These are phyloP conservation scores for Gerris buenoi DNA, from an alignment of 1,140 invertebrate genomes.

Conservation along the genomic window DNA sequence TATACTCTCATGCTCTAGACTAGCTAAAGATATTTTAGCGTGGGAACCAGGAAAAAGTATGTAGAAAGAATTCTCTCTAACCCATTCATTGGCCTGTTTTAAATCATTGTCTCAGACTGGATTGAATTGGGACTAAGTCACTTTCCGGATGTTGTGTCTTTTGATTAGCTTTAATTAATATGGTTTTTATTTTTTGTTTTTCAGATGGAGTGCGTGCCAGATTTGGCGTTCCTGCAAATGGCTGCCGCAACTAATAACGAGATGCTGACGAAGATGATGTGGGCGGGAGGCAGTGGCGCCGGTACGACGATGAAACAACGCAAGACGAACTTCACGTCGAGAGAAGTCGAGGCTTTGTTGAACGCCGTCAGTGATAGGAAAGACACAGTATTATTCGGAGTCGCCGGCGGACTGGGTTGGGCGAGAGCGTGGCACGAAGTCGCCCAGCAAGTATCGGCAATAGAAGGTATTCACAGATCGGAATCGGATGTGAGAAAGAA, in stretches of 20 bases:
- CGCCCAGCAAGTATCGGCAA: conserved; percentile 19
- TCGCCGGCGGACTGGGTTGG: conserved; percentile 22
- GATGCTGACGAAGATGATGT: conserved; percentile 16
- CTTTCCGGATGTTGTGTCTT: no score
- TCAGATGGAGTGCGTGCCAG: conserved; percentile 17
- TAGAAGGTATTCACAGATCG: conserved; percentile 21
- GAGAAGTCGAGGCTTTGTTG: conserved; percentile 22
- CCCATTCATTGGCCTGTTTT: no score
- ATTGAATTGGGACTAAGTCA: no score
- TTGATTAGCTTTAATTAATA: no score
- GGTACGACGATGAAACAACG: conserved; percentile 19
- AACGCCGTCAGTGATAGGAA: conserved; percentile 16
- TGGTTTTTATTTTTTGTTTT: neutral
- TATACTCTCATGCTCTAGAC: no score
- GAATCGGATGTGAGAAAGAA: conserved; percentile 24
- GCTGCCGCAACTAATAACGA: conserved; percentile 14
- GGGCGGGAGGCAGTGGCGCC: neutral
- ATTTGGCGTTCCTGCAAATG: conserved; percentile 17
- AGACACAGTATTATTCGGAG: conserved; percentile 21
- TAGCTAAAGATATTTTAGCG: no score
- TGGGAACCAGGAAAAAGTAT: no score
- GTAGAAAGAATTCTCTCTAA: no score
- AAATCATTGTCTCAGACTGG: no score
- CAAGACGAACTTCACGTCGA: conserved; percentile 22
- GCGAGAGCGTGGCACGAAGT: conserved; percentile 22